Conservation (phyloP, 2,797 vertebrate species). For the Danio tinwini region DNA sequence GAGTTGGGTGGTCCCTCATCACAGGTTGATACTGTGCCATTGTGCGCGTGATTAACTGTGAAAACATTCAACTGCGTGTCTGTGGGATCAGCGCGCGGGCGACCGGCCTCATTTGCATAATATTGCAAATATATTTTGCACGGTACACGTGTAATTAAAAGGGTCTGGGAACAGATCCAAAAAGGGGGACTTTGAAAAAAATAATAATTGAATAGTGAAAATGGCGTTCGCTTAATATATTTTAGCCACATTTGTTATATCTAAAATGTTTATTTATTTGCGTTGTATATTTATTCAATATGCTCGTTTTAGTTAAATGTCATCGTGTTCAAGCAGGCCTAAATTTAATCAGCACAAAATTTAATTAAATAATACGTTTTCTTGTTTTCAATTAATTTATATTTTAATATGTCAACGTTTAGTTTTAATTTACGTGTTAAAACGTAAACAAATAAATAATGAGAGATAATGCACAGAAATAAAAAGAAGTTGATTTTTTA, state of each 20-base stretch:
- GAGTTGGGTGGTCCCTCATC: slow-evolving; percentile 63
- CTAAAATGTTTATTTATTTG: too few species aligned
- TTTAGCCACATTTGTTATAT: too few species aligned
- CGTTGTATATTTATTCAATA: neutral
- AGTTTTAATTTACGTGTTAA: too few species aligned
- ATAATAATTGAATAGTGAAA: too few species aligned
- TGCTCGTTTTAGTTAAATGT: neutral
- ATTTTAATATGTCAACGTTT: neutral
- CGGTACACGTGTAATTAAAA: slow-evolving; percentile 13
- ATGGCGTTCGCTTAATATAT: too few species aligned
- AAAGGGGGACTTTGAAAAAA: neutral
- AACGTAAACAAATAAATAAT: too few species aligned
- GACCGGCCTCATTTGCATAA: slow-evolving; percentile 20
- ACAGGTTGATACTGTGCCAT: slow-evolving; percentile 55
- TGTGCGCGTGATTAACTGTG: slow-evolving; percentile 59
- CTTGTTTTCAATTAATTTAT: neutral
- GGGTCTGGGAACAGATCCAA: neutral
- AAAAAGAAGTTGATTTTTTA: too few species aligned
- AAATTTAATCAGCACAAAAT: neutral
- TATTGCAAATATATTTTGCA: slow-evolving; percentile 4
- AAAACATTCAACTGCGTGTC: slow-evolving; percentile 54
- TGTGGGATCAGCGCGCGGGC: slow-evolving; percentile 27
- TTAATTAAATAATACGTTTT: neutral
- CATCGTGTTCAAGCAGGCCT: neutral
- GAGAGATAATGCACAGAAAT: too few species aligned